A percentile compares a stretch with the other conserved stretches of the same genome.
Conservation (phyloP, 2,113 vertebrate species). For the Cranoglanis bouderius region DNA sequence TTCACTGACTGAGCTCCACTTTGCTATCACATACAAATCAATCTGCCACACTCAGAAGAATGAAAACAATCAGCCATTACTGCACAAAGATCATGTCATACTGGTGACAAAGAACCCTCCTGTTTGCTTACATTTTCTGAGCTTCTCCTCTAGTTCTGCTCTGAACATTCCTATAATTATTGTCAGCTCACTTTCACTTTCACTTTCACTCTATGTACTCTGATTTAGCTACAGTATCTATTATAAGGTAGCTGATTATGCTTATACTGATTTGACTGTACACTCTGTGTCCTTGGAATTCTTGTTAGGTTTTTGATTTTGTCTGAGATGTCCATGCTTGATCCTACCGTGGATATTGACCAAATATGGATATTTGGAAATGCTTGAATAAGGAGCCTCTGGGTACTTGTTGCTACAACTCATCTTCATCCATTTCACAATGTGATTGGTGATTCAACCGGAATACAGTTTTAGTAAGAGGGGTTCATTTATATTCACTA, state of each 20-base stretch:
- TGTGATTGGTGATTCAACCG: background rate
- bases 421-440: background rate
- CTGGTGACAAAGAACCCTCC: background rate
- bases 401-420: background rate
- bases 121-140: background rate
- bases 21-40: constrained; percentile 29
- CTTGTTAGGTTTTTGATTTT: background rate
- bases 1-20: constrained; percentile 46
- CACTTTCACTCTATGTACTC: background rate
- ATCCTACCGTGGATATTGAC: too few relatives aligned
- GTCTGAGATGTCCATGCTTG: background rate
- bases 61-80: background rate
- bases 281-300: background rate
- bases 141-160: background rate
- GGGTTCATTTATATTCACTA: constrained; percentile 48
- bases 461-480: constrained; percentile 31
- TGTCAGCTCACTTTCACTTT: too few relatives aligned
- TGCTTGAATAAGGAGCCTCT: background rate
- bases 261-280: background rate
- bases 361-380: background rate
- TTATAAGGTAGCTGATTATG: background rate
- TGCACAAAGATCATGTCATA: background rate
- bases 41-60: background rate
- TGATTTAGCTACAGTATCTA: background rate
- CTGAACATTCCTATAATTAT: background rate